Evolutionary conservation across 1,140 invertebrate species (phyloP).

Genomic region (Dendroctonus valens): DNA sequence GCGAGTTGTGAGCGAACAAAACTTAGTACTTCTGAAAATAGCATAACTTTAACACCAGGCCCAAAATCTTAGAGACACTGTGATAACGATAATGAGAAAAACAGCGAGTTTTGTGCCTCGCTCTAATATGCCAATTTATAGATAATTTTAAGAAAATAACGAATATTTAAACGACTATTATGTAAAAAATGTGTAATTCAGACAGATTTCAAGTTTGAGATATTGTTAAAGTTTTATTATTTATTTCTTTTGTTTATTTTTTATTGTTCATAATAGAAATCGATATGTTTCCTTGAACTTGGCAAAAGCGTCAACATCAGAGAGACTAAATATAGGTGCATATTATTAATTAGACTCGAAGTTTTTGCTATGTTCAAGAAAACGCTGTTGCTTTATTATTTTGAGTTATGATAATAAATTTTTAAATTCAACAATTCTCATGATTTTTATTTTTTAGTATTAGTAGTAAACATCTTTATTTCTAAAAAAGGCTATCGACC

Average conservation of each 20-base stretch:
- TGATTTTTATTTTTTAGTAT: too few relatives aligned
- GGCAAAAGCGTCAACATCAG: neutral
- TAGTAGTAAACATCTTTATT: too few relatives aligned
- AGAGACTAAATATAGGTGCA: conserved; percentile 34
- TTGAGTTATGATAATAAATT: neutral
- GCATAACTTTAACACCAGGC: conserved; percentile 23
- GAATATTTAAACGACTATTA: conserved; percentile 22
- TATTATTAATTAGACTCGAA: neutral
- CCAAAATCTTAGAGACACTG: conserved; percentile 16
- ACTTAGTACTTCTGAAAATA: conserved; percentile 1
- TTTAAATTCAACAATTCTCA: too few relatives aligned
- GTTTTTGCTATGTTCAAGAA: too few relatives aligned
- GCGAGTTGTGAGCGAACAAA: conserved; percentile 34
- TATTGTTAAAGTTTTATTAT: neutral
- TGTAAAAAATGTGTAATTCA: neutral
- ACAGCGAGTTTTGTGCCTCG: conserved; percentile 11
- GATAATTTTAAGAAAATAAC: conserved; percentile 5
- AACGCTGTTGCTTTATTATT: too few relatives aligned
- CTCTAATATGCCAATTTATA: conserved; percentile 3
- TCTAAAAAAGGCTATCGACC: too few relatives aligned
- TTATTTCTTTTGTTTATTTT: conserved; percentile 2
- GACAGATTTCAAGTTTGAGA: too few relatives aligned
- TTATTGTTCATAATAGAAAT: conserved; percentile 9
- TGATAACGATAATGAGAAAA: conserved; percentile 26
- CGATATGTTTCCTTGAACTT: conserved; percentile 4